Base-by-base conservation (phyloP, 2,113 vertebrate genomes). In the Danionella cerebrum region DNA sequence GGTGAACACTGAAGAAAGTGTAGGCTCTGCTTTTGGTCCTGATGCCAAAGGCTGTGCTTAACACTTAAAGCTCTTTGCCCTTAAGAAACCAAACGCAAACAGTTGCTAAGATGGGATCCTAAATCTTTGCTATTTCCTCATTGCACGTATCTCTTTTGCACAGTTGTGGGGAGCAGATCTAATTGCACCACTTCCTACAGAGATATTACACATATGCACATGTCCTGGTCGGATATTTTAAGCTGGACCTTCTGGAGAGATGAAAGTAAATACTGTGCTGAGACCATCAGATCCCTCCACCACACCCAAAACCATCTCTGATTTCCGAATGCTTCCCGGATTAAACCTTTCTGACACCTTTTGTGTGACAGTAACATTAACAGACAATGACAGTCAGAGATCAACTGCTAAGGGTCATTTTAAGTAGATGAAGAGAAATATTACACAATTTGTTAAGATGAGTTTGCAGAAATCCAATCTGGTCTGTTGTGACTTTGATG, bases 201-300 rank as follows among this genome's bases (percentile, higher is more conserved):
- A 53, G 69, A 71, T 67, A 75, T 75, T 63, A 64, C 50, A 71
- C 55, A 33, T 53, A 64, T 22, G 70, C 69, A 75, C 73, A 75
- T 75, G 73, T 27, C 51, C 57, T 29, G 13, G 42, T 14, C 14
- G 64, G 73, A 75, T 75, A 75, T 75, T 75, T 75, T 75, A 71
- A 75, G 69, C 55, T 16, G 39, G 65, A 68, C 42, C 69, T 70
- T 75, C 68, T 75, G 57, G 51, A 71, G 73, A 35, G 69, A 75
- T 75, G 73, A 75, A 75, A 71, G 73, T 29, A 75, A 71, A 71
- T 71, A 67, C 64, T 71, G 62, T 75, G 73, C 73, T 75, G 70
- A 71, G 73, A 67, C 62, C 48, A 75, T 75, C 64, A 75, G 50
- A 71, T 62, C 50, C 57, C 25, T 3, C 64, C 54, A 57, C 73